Conservation (phyloP, 2,113 vertebrate species). For the Prionailurus viverrinus region DNA sequence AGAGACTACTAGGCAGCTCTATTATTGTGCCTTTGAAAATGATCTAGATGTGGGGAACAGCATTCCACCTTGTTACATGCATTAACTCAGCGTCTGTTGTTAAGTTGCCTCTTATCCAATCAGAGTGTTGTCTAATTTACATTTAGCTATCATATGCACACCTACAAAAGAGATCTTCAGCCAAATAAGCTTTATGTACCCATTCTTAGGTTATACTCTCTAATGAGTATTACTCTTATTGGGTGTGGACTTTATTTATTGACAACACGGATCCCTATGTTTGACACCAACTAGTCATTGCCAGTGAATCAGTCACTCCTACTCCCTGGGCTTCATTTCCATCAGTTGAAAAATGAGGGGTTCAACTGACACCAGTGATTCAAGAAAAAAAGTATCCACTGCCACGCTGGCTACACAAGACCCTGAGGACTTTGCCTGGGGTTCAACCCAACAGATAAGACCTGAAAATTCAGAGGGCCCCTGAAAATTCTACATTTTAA, state of each 20-base stretch:
- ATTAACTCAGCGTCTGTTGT: background rate
- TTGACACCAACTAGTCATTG: background rate
- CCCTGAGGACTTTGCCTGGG: background rate
- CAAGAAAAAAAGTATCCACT: background rate
- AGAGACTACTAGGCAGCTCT: conserved; percentile 47
- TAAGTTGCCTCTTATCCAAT: conserved; percentile 28
- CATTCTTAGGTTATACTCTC: background rate
- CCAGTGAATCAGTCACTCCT: background rate
- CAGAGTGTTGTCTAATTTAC: conserved; percentile 34
- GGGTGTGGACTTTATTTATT: conserved; percentile 9
- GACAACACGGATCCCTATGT: background rate
- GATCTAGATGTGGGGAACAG: conserved; percentile 31
- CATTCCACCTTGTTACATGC: conserved; percentile 54
- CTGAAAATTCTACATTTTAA: background rate
- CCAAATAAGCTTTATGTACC: background rate
- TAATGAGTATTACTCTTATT: background rate
- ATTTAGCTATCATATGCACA: conserved; percentile 46
- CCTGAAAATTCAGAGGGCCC: background rate
- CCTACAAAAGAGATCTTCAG: background rate
- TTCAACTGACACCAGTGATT: background rate
- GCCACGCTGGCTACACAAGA: background rate
- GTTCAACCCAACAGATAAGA: background rate
- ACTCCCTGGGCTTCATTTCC: background rate
- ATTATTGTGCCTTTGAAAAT: conserved; percentile 29
- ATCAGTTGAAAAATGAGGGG: background rate